phyloP scores from a whole-genome alignment of 1,140 invertebrate species.

The Sesamia nonagrioides region DNA sequence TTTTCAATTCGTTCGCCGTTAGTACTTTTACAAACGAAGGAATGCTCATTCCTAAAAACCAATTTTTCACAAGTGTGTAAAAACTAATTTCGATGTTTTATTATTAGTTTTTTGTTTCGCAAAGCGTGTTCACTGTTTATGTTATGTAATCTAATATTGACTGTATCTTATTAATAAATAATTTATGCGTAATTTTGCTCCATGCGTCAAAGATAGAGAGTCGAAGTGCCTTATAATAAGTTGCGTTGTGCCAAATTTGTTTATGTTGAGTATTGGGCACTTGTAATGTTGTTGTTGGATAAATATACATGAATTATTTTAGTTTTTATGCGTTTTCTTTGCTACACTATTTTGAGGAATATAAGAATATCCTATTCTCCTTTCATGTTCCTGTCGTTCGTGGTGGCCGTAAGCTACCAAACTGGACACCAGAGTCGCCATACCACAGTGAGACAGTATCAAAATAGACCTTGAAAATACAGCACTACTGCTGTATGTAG shows the following conservation, averaged over 20 bases:
- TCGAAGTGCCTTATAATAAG: constrained; percentile 39
- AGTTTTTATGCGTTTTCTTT: constrained; percentile 15
- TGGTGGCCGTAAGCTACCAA: too few relatives aligned
- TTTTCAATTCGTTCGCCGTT: not conserved
- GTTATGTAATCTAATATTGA: constrained; percentile 5
- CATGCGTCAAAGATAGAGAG: constrained; percentile 5
- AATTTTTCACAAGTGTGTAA: not conserved
- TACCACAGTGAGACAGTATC: too few relatives aligned
- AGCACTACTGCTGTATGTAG: too few relatives aligned
- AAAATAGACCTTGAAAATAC: too few relatives aligned
- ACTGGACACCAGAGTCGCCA: too few relatives aligned
- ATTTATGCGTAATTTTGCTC: constrained; percentile 40
- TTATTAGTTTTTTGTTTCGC: not conserved
- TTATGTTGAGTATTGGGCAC: constrained; percentile 10
- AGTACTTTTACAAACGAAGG: not conserved
- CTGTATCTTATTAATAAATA: constrained; percentile 29
- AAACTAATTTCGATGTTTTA: not conserved
- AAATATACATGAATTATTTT: constrained; percentile 39
- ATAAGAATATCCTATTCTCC: too few relatives aligned
- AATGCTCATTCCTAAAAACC: not conserved
- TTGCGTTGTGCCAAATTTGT: constrained; percentile 48
- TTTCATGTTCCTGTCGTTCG: too few relatives aligned
- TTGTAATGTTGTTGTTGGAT: constrained; percentile 42
- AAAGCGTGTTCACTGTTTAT: not conserved
- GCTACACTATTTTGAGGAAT: too few relatives aligned